Percentiles rank a stretch among this genome's conserved stretches.
phyloP scores from a whole-genome alignment of 2,113 vertebrate genomes.

The Peromyscus polionotus region DNA sequence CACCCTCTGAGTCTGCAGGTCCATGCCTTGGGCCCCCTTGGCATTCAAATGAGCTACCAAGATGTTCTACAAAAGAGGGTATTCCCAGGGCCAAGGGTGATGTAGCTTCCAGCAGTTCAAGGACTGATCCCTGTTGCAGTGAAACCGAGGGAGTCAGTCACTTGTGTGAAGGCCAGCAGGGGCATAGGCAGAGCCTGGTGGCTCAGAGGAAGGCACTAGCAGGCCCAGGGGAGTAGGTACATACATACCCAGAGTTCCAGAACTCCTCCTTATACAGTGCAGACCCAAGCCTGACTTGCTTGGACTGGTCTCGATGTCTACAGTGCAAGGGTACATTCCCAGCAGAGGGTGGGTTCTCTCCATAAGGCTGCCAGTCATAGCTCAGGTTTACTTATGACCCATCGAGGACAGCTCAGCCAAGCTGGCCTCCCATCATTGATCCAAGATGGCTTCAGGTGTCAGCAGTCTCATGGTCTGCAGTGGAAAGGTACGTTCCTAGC shows the following conservation, averaged over 20 bases:
- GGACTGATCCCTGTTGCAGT: background rate
- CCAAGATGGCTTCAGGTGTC: background rate
- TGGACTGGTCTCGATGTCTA: background rate
- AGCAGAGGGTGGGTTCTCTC: accelerated
- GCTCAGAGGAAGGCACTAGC: accelerated
- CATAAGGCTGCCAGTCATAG: accelerated
- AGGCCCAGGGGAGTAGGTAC: too few species aligned
- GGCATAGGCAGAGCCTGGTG: background rate
- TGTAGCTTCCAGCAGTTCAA: background rate
- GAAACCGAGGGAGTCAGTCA: background rate
- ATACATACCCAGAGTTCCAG: too few species aligned
- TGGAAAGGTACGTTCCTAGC: background rate
- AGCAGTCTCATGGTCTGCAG: background rate
- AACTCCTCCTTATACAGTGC: background rate
- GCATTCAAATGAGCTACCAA: background rate
- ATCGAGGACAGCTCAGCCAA: accelerated
- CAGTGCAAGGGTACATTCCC: background rate
- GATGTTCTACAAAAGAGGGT: background rate
- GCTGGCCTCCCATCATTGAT: accelerated
- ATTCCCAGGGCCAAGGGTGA: accelerated
- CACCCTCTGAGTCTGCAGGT: background rate
- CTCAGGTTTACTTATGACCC: background rate
- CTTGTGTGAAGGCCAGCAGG: background rate
- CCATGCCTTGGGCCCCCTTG: background rate
- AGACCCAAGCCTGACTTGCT: accelerated